phyloP scores from a whole-genome alignment of 2,797 vertebrate species.

The Gambusia yucatana region DNA sequence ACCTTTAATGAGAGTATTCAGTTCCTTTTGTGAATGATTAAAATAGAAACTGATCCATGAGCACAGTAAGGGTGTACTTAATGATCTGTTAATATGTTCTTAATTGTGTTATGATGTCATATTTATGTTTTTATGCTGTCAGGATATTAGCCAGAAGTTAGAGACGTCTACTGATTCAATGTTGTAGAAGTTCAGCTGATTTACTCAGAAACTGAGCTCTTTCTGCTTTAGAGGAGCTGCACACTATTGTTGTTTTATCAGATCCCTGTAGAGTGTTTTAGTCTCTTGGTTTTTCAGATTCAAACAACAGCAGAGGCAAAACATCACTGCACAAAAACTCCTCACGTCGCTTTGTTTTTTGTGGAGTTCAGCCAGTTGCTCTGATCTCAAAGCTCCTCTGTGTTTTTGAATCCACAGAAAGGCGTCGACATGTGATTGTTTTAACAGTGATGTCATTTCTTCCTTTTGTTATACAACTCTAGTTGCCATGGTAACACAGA shows the following conservation, averaged over 20 bases:
- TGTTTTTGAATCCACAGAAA: slow-evolving; percentile 38
- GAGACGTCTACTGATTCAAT: neutral
- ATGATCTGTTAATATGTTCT: neutral
- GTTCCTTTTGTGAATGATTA: neutral
- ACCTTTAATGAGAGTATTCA: neutral
- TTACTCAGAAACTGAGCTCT: neutral
- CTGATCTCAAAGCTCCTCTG: slow-evolving; percentile 34
- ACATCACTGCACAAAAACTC: slow-evolving; percentile 41
- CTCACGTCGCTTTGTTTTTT: slow-evolving; percentile 36
- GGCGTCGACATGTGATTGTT: slow-evolving; percentile 21
- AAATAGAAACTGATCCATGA: neutral
- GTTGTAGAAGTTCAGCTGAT: neutral
- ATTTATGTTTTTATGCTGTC: neutral
- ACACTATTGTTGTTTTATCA: neutral
- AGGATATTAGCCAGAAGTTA: neutral
- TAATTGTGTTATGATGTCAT: neutral
- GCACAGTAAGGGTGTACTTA: neutral
- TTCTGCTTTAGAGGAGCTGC: neutral
- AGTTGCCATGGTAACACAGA: slow-evolving; percentile 14
- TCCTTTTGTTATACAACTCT: slow-evolving; percentile 22
- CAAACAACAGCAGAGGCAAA: slow-evolving; percentile 51
- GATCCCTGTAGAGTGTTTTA: neutral
- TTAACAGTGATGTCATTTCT: slow-evolving; percentile 50
- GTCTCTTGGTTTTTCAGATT: slow-evolving; percentile 20
- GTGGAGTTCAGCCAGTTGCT: slow-evolving; percentile 37